Evolutionary conservation across 2,797 vertebrate species (phyloP).

Genomic region (Gallinago stenura): DNA sequence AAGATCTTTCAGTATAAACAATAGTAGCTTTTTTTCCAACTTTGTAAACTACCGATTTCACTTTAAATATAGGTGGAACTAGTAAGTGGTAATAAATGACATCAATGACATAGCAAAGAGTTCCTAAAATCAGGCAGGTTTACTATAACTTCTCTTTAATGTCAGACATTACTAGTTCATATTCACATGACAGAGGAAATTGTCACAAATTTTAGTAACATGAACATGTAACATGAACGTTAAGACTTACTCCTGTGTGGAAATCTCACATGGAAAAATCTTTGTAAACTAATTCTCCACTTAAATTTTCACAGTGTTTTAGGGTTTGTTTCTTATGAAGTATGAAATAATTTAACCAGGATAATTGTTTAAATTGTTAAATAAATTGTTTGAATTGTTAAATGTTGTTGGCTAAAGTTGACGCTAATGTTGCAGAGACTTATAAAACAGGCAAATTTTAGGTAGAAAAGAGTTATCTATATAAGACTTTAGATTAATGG

Average conservation of each 20-base stretch:
- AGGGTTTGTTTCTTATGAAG: not conserved
- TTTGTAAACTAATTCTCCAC: not conserved
- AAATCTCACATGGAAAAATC: not conserved
- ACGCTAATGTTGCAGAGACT: not conserved
- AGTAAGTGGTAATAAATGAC: not conserved
- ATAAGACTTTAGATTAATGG: not conserved
- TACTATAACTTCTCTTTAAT: not conserved
- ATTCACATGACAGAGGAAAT: not conserved
- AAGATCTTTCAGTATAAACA: not conserved
- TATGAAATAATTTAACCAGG: not conserved
- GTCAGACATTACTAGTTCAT: not conserved
- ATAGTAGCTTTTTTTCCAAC: not conserved
- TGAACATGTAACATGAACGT: not conserved
- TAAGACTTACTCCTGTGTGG: rapidly evolving
- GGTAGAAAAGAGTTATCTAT: not conserved
- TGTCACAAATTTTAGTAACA: not conserved
- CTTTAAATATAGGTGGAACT: not conserved
- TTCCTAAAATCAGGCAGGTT: not conserved
- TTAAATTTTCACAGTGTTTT: not conserved
- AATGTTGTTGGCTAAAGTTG: not conserved
- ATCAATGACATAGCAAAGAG: not conserved
- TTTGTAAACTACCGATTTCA: not conserved
- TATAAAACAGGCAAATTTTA: not conserved
- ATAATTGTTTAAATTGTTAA: not conserved
- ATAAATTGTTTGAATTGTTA: too few species aligned